Evolutionary conservation across 2,888 invertebrate species (phyloP).

Genomic region (Ormia ochracea): DNA sequence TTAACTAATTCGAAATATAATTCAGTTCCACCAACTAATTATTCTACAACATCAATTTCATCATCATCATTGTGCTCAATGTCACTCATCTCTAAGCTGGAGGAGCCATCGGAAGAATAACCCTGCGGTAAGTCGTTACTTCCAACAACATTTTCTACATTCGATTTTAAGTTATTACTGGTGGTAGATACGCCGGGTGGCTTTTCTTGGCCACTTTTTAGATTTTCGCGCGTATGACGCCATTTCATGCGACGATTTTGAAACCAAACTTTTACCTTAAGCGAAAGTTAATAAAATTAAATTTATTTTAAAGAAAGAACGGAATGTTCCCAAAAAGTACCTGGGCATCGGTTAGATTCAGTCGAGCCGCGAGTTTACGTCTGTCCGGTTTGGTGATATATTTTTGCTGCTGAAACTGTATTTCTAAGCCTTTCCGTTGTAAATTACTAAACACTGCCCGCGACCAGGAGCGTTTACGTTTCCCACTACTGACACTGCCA

Average conservation of each 20-base stretch:
- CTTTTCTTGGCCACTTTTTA: constrained; percentile 75
- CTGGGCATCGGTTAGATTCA: constrained; percentile 96
- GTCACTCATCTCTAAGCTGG: constrained; percentile 70
- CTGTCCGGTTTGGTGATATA: constrained; percentile 97
- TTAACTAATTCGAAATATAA: constrained; percentile 19
- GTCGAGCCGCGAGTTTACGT: constrained; percentile 91
- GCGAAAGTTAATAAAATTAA: neutral
- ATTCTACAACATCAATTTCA: constrained; percentile 75
- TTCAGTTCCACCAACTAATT: constrained; percentile 9
- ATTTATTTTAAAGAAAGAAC: neutral
- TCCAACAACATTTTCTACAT: constrained; percentile 17
- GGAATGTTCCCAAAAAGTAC: constrained; percentile 75
- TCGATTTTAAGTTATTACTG: constrained; percentile 17
- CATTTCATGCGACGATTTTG: constrained; percentile 93
- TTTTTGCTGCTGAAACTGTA: constrained; percentile 94
- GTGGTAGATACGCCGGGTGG: constrained; percentile 52
- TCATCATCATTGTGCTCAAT: constrained; percentile 70
- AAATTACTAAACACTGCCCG: constrained; percentile 95
- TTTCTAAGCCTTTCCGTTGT: constrained; percentile 94
- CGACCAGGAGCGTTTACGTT: constrained; percentile 95
- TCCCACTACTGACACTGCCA: constrained; percentile 70
- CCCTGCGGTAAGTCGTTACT: constrained; percentile 49
- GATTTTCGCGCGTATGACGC: constrained; percentile 86
- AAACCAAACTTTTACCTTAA: constrained; percentile 94
- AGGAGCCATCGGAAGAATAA: constrained; percentile 70